Evolutionary conservation across 2,113 vertebrate species (phyloP), one percentile per base, ranked within the genome.

Genomic region (Menidia beryllina): DNA sequence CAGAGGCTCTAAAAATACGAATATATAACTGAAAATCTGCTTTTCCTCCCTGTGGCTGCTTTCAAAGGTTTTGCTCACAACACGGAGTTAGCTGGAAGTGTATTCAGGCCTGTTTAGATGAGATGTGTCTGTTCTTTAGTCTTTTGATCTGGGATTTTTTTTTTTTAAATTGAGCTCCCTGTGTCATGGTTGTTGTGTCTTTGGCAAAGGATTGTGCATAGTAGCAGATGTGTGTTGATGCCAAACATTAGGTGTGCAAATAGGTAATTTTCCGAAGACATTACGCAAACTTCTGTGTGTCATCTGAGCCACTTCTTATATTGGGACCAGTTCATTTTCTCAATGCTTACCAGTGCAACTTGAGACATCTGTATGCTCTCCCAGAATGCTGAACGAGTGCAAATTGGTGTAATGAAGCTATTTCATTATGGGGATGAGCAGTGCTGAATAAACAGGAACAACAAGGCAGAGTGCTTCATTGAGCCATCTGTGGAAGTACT

Each of bases 361-460:
- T 69, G 68, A 83, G 79, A 34, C 88, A 89, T 89, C 88, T 91
- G 86, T 69, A 80, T 0, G 13, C 51, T 41, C 60, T 49, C 39
- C 56, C 58, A 78, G 82, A 89, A 89, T 86, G 86, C 90, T 84
- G 78, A 90, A 88, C 58, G 77, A 87, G 88, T 79, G 83, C 80
- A 88, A 88, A 88, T 90, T 87, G 87, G 73, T 75, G 77, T 90
- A 91, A 92, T 88, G 87, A 91, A 91, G 88, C 87, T 24, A 79
- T 91, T 92, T 88, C 86, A 91, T 91, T 90, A 86, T 51, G 67
- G 77, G 86, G 81, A 84, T 84, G 86, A 90, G 77, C 85, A 82
- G 62, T 85, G 88, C 90, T 91, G 89, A 91, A 87, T 88, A 92
- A 91, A 92, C 89, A 89, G 76, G 86, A 92, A 89, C 79, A 87